Base-by-base conservation (phyloP, 2,888 invertebrate genomes). In the Halictus quadricinctus region DNA sequence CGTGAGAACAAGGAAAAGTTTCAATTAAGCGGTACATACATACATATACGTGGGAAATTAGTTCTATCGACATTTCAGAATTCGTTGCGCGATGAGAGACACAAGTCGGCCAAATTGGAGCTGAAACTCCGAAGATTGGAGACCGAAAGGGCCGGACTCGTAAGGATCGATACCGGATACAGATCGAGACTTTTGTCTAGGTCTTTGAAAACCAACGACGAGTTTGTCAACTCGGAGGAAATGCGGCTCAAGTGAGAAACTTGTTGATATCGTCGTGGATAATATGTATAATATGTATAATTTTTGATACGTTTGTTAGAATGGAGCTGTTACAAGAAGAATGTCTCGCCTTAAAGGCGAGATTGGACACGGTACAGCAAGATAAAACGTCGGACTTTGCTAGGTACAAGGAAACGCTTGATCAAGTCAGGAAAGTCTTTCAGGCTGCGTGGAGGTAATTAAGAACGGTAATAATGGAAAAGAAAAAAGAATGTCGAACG, bases 251-350 rank as follows among this genome's bases (percentile, higher is more conserved):
- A 92, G 94, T 94, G 87, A 83, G 79, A 64, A 54, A 25, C 43
- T 10, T 50, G 7, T 4, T 21, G 54, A n/a, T 4, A 70, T 13
- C 21, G 25, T 13, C 43, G 10, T 21, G 21, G 54, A 8, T 77
- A 12, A 54, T 43, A 70, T n/a, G n/a, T n/a, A n/a, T n/a, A n/a
- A n/a, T n/a, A 2, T 36, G 13, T 50, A 36, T 15, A 21, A 54
- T 29, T 36, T n/a, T 70, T 7, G 0, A 41, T 21, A 25, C 6
- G 12, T 70, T 15, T 6, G 8, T 1, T 15, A 95, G 95, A 91
- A 92, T 97, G 79, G 96, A 96, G 91, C 93, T 97, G 79, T 95
- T 96, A 0, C 96, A 97, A 90, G 97, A 97, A 93, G 96, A 96
- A 90, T 95, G 96, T 69, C 96, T 96, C 92, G 96, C 96, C 29